A percentile compares a stretch with the other conserved stretches of the same genome.
Evolutionary conservation across 2,113 vertebrate species (phyloP).

Genomic region (Agapornis roseicollis): DNA sequence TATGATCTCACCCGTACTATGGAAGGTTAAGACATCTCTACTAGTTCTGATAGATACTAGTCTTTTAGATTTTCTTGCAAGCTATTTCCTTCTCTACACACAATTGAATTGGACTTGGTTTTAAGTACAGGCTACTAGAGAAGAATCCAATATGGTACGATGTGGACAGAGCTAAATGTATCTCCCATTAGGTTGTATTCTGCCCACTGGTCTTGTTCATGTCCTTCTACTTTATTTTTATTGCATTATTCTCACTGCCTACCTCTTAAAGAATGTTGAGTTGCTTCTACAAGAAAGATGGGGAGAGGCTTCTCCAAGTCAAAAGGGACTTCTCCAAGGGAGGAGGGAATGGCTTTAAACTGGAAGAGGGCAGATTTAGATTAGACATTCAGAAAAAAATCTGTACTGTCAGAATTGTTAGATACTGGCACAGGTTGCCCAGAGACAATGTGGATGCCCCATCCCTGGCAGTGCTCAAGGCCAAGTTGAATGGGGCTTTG

Average conservation of each 20-base stretch:
- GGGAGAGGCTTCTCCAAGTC: background rate
- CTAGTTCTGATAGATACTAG: background rate
- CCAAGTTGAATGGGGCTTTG: background rate
- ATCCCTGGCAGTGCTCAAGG: background rate
- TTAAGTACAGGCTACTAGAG: background rate
- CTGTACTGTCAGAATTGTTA: background rate
- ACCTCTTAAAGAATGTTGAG: background rate
- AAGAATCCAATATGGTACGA: background rate
- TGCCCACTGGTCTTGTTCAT: background rate
- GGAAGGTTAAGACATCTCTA: background rate
- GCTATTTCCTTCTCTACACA: background rate
- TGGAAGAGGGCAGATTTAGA: background rate
- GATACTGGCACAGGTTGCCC: background rate
- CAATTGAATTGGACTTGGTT: background rate
- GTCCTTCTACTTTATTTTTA: background rate
- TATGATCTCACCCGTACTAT: background rate
- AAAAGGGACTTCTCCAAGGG: background rate
- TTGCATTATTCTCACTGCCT: background rate
- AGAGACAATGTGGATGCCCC: accelerated
- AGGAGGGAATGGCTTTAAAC: background rate
- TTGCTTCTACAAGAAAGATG: background rate
- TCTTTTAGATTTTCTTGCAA: background rate
- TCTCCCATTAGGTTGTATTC: background rate
- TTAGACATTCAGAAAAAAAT: background rate
- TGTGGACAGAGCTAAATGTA: background rate